These are phyloP conservation scores for Cancer borealis DNA, from an alignment of 2,888 invertebrate species.

Conservation along the genomic window DNA sequence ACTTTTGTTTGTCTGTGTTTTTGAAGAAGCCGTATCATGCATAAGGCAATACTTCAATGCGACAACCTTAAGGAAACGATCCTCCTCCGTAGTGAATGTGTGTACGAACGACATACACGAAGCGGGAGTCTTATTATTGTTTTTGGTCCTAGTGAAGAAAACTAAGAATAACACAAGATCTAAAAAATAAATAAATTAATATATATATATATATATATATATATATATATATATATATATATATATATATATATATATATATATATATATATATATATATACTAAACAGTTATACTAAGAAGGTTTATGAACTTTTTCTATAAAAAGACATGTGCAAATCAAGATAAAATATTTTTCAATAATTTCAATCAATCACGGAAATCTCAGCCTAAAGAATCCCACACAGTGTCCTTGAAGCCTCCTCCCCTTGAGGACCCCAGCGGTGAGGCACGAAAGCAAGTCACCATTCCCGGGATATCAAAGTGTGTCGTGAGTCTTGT, in stretches of 20 bases:
- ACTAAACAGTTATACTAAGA: too few species aligned
- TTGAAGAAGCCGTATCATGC: neutral
- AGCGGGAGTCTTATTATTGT: too few species aligned
- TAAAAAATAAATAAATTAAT: neutral
- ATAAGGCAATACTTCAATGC: neutral
- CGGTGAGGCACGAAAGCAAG: neutral
- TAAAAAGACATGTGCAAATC: neutral
- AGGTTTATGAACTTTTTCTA: neutral
- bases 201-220: neutral
- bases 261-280: slow-evolving; percentile 3
- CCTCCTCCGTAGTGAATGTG: neutral
- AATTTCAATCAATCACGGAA: neutral
- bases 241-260: slow-evolving; percentile 45
- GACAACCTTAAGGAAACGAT: neutral
- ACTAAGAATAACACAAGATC: too few species aligned
- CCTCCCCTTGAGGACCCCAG: neutral
- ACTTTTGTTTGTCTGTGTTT: neutral
- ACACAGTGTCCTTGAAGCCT: neutral
- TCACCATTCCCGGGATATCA: neutral
- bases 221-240: slow-evolving; percentile 40
- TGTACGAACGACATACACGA: too few species aligned
- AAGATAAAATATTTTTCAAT: neutral
- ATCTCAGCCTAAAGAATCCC: neutral
- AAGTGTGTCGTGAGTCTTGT: neutral
- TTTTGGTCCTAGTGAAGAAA: too few species aligned